phyloP scores from a whole-genome alignment of 1,140 invertebrate genomes.

The Heliothis virescens region DNA sequence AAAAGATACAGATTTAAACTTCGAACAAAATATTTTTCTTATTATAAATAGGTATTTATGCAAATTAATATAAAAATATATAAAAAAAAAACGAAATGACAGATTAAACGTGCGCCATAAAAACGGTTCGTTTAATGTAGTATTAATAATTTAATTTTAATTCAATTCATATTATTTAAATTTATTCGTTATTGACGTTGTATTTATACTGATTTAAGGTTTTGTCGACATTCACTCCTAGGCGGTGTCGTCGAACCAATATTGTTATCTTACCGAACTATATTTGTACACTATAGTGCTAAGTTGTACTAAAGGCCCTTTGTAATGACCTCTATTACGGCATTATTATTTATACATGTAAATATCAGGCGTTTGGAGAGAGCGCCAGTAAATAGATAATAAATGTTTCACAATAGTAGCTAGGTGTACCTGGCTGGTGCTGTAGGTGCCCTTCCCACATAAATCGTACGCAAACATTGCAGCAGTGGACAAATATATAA shows the following conservation, averaged over 20 bases:
- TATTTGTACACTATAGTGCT: not conserved
- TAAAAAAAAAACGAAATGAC: conserved; percentile 23
- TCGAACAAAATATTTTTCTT: conserved; percentile 4
- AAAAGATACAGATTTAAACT: not conserved
- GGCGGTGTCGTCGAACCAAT: conserved; percentile 72
- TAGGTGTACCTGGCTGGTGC: not conserved
- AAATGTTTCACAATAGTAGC: not conserved
- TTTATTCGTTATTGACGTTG: conserved; percentile 38
- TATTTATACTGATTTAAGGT: conserved; percentile 46
- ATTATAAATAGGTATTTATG: not conserved
- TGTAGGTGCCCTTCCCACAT: not conserved
- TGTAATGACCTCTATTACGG: conserved; percentile 28
- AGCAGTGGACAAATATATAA: not conserved
- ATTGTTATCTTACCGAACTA: conserved; percentile 66
- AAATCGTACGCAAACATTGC: not conserved
- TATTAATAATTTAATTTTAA: conserved; percentile 47
- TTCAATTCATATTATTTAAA: conserved; percentile 51
- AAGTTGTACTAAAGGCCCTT: conserved; percentile 35
- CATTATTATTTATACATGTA: conserved; percentile 1
- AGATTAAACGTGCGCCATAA: conserved; percentile 39
- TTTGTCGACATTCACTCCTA: conserved; percentile 43
- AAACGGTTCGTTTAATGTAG: conserved; percentile 22
- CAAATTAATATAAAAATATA: conserved; percentile 25
- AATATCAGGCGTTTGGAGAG: conserved; percentile 9
- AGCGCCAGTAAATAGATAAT: conserved; percentile 1